These are phyloP conservation scores for Drosophila acutilabella DNA, from an alignment of 2,888 invertebrate species.

Conservation along the genomic window DNA sequence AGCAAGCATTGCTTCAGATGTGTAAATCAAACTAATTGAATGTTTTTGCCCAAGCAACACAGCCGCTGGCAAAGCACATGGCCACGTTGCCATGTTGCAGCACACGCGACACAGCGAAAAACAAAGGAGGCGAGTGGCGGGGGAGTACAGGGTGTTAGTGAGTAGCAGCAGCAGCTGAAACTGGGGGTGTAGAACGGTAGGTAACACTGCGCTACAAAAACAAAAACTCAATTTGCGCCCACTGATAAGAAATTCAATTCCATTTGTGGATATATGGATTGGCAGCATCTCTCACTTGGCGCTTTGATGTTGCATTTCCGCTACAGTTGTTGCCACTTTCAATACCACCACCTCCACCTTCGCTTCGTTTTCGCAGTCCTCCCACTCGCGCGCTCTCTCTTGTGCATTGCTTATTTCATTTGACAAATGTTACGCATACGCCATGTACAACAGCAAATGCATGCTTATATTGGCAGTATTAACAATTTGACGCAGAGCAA, in stretches of 20 bases:
- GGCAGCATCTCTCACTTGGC: constrained; percentile 27
- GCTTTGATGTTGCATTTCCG: constrained; percentile 38
- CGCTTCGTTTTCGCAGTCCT: not conserved
- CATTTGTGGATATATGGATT: constrained; percentile 36
- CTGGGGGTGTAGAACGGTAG: not conserved
- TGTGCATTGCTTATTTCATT: constrained; percentile 27
- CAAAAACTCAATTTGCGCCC: constrained; percentile 33
- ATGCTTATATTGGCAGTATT: not conserved
- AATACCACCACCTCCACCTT: not conserved
- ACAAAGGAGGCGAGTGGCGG: constrained; percentile 8
- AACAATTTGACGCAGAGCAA: constrained; percentile 2
- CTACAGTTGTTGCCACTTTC: constrained; percentile 16
- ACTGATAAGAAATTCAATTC: constrained; percentile 75
- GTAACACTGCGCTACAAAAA: not conserved
- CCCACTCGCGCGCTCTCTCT: not conserved
- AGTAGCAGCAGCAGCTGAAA: no score
- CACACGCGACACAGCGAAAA: constrained; percentile 30
- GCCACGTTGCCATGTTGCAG: constrained; percentile 34
- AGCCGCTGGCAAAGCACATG: constrained; percentile 60
- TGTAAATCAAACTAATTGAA: constrained; percentile 81
- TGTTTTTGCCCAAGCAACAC: constrained; percentile 69
- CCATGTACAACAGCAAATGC: constrained; percentile 1
- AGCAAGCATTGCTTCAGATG: constrained; percentile 54
- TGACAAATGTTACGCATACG: constrained; percentile 39
- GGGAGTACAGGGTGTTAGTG: no score